Conservation (phyloP, 1,140 invertebrate genomes). For the Rhizoglyphus robini region DNA sequence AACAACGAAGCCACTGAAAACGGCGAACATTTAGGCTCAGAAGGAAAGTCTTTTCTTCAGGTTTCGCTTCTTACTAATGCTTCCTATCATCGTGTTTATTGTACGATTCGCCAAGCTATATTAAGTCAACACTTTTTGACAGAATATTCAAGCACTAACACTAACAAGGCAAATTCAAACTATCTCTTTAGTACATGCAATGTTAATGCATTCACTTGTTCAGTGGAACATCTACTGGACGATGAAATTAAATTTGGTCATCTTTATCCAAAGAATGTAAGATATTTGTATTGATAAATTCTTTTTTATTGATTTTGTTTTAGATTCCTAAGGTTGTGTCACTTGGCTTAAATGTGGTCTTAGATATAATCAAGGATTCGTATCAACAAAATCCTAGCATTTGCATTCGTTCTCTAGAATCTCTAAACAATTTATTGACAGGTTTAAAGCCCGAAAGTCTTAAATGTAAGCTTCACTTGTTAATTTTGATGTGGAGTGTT, state of each 20-base stretch:
- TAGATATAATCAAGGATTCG: constrained; percentile 77
- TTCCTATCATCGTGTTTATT: not conserved
- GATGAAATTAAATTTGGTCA: not conserved
- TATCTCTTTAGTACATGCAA: no score
- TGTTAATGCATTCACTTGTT: not conserved
- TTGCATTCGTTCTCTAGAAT: constrained; percentile 69
- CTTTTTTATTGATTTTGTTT: not conserved
- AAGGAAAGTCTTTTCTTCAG: not conserved
- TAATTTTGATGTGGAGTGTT: constrained; percentile 31
- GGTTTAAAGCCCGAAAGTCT: constrained; percentile 73
- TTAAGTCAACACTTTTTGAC: not conserved
- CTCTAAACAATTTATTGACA: constrained; percentile 77
- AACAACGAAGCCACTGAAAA: not conserved
- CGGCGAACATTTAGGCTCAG: not conserved
- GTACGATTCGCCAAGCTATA: not conserved
- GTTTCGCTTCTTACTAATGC: not conserved
- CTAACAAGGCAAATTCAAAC: no score
- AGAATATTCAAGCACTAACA: not conserved
- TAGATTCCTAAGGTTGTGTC: constrained; percentile 57
- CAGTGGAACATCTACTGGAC: not conserved
- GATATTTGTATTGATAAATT: constrained; percentile 5
- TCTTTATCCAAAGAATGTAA: not conserved
- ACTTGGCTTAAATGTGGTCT: constrained; percentile 73
- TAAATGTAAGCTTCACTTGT: constrained; percentile 44
- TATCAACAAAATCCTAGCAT: constrained; percentile 59